Conservation (phyloP, 1,140 invertebrate genomes). For the Leptinotarsa texana region DNA sequence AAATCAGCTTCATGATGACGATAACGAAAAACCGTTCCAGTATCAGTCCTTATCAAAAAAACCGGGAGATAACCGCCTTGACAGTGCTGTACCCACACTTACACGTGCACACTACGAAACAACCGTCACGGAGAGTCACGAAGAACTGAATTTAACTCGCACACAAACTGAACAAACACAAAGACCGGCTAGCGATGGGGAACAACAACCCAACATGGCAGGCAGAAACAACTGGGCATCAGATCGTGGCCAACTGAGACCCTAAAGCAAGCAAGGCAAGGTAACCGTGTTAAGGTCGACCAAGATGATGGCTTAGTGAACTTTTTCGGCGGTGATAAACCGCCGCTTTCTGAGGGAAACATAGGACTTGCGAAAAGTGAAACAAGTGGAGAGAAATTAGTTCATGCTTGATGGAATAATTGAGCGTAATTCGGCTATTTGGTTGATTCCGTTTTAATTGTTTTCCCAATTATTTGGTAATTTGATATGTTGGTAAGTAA, state of each 20-base stretch:
- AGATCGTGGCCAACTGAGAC: conserved; percentile 2
- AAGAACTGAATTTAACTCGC: conserved; percentile 3
- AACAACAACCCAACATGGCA: conserved; percentile 2
- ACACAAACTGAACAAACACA: conserved; percentile 8
- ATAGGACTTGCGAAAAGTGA: neutral
- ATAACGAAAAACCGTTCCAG: neutral
- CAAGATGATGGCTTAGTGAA: neutral
- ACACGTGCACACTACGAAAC: neutral
- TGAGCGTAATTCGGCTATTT: neutral
- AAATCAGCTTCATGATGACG: neutral
- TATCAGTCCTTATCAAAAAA: neutral
- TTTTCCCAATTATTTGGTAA: neutral
- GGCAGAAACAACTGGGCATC: conserved; percentile 5
- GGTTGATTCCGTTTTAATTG: neutral
- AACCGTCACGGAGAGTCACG: conserved; percentile 4
- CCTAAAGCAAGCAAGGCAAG: conserved; percentile 1
- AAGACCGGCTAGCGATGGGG: conserved; percentile 4
- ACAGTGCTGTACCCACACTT: neutral
- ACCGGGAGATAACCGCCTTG: neutral
- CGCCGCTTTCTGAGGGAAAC: neutral
- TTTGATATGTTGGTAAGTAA: neutral
- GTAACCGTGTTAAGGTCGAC: conserved; percentile 5
- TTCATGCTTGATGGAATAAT: neutral
- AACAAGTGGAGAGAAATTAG: neutral
- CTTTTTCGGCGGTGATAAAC: neutral